Evolutionary conservation across 37 sponge, comb jelly and placozoan genomes (phyloP), one percentile per base, ranked within the genome.

Genomic region (Haliclona indistincta): DNA sequence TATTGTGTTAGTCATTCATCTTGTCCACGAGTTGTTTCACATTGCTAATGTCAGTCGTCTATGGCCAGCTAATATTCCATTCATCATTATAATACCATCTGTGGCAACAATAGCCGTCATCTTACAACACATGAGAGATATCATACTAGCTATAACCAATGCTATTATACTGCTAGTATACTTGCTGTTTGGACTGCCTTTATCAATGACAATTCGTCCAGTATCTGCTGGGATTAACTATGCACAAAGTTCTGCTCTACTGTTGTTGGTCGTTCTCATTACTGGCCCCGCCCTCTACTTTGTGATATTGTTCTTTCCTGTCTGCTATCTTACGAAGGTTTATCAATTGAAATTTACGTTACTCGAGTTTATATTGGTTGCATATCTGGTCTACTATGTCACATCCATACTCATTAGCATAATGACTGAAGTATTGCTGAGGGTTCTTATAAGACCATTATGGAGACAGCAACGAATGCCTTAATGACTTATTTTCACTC

Each of bases 51-150:
- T 58, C 4, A 15, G 61, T 30, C 8, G 28, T 20, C 22, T 58
- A 26, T 58, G 61, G 61, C 61, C 61, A 20, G 22, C 61, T 30
- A 58, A 58, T 15, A 58, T 58, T 15, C 61, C 61, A 26, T 58
- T 58, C n/a, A 58, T 58, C 61, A 58, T 58, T 30, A 58, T 58
- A 26, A 58, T 58, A 6, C 61, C 61, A 58, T 58, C 61, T 20
- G 61, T 13, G 6, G 61, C 61, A 58, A 58, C 61, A 29, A 30
- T 13, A 7, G 61, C 61, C 7, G 61, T 58, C 22, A 30, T 58
- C 28, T 30, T 58, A 6, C 61, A 58, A 13, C 61, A 58, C 61
- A 6, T 58, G 19, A 15, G 30, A 20, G 61, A 58, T 6, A 58
- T 58, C 8, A 13, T 58, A 6, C 61, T 29, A 26, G 22, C 19